Conservation (phyloP, 2,888 invertebrate genomes). For the Teleogryllus oceanicus region DNA sequence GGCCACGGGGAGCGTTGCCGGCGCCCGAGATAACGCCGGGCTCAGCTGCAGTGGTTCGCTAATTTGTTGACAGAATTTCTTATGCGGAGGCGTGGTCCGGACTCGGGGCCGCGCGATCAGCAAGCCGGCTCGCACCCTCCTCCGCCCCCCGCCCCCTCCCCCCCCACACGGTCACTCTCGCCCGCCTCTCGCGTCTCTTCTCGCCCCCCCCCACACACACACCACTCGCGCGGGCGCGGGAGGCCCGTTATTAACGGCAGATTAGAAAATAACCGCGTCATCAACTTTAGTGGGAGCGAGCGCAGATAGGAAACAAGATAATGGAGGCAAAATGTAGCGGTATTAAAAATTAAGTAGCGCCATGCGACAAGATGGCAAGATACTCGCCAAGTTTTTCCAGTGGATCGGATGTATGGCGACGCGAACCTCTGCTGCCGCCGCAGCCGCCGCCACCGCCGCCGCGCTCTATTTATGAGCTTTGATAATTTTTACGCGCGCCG, state of each 20-base stretch:
- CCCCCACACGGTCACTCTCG: slow-evolving; percentile 18
- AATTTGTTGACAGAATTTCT: slow-evolving; percentile 49
- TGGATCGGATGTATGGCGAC: slow-evolving; percentile 9
- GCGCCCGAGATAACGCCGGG: slow-evolving; percentile 29
- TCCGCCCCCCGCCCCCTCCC: neutral
- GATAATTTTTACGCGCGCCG: neutral
- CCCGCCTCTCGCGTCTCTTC: neutral
- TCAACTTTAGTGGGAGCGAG: slow-evolving; percentile 22
- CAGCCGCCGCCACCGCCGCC: neutral
- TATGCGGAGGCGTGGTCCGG: slow-evolving; percentile 46
- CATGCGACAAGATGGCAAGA: slow-evolving; percentile 21
- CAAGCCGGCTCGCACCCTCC: slow-evolving; percentile 32
- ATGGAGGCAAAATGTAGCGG: slow-evolving; percentile 48
- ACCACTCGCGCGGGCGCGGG: neutral
- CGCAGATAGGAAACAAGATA: slow-evolving; percentile 42
- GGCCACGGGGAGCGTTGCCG: neutral
- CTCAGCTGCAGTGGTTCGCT: slow-evolving; percentile 35
- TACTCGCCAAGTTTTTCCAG: slow-evolving; percentile 7
- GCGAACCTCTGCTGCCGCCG: neutral
- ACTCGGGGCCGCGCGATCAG: slow-evolving; percentile 42
- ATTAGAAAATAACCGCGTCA: slow-evolving; percentile 29
- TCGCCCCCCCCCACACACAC: neutral
- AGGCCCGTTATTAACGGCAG: slow-evolving; percentile 20
- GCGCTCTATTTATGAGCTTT: slow-evolving; percentile 18
- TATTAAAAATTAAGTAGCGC: slow-evolving; percentile 49